Percentiles rank a stretch among this genome's conserved stretches.
Conservation (phyloP, 1,140 invertebrate genomes). For the Ceratina calcarata region DNA sequence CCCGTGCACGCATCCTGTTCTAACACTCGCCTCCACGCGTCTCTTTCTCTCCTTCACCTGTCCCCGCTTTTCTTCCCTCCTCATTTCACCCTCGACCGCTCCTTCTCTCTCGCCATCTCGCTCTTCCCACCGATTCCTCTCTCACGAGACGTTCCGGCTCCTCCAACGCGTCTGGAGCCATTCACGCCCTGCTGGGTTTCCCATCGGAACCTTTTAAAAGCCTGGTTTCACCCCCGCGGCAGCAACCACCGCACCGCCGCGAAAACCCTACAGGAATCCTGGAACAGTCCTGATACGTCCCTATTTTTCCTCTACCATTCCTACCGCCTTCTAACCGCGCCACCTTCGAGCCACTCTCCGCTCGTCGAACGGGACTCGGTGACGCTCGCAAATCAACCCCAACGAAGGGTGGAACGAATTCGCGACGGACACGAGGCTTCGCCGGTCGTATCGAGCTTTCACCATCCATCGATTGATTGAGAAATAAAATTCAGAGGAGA, state of each 20-base stretch:
- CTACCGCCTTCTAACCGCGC: not conserved
- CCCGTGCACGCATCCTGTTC: slow-evolving; percentile 25
- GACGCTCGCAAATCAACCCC: slow-evolving; percentile 53
- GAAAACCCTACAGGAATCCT: slow-evolving; percentile 63
- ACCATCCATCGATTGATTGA: slow-evolving; percentile 10
- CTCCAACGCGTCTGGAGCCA: slow-evolving; percentile 68
- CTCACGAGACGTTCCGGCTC: slow-evolving; percentile 54
- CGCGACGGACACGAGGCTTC: slow-evolving; percentile 12
- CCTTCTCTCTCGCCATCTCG: not conserved
- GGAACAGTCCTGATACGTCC: slow-evolving; percentile 45
- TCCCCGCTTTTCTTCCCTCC: not conserved
- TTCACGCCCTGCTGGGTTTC: slow-evolving; percentile 68
- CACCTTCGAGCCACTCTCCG: not conserved
- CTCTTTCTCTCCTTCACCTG: not conserved
- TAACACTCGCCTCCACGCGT: not conserved
- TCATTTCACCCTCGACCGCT: slow-evolving; percentile 13
- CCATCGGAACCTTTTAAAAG: slow-evolving; percentile 74
- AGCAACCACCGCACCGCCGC: slow-evolving; percentile 61
- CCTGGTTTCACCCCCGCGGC: slow-evolving; percentile 68
- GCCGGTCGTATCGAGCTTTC: not conserved
- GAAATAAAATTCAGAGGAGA: slow-evolving; percentile 39
- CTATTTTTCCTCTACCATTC: slow-evolving; percentile 2
- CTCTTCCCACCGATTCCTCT: not conserved
- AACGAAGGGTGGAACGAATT: slow-evolving; percentile 18
- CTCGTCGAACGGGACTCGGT: slow-evolving; percentile 42